Base-by-base conservation (phyloP, 1,140 invertebrate genomes). In the Diorhabda carinulata region DNA sequence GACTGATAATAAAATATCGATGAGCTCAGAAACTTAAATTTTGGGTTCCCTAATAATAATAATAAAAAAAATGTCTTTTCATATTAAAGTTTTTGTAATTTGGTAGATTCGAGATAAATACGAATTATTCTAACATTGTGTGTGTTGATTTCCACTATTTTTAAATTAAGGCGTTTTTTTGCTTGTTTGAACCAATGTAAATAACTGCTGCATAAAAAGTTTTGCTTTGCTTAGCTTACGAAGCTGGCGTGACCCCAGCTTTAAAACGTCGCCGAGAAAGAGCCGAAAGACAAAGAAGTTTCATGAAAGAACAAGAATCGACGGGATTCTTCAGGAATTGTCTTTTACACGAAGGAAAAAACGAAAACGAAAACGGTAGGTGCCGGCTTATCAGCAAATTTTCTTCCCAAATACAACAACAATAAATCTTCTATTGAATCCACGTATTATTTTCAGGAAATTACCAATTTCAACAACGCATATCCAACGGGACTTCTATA, bases 281-380 rank as follows among this genome's bases (percentile, higher is more conserved):
- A 67, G 90, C 91, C 4, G 90, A 93, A 79, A 84, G 92, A 73
- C 92, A 95, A 79, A 86, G 90, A 70, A 90, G 88, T 75, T 91
- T 93, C 79, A 88, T 93, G 73, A 88, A 88, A 78, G 92, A 94
- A 77, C 87, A 90, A 79, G 88, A 90, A 81, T 86, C 85, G 61
- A 84, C 83, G 58, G 86, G 86, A 63, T 72, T 81, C 43, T 71
- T 80, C 43, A 67, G 75, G 64, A 71, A 70, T 47, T 67, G 45
- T 25, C 52, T 63, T 5, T 64, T 65, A 64, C 42, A 74, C 67
- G 82, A 84, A 76, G 83, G 80, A 79, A 84, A 73, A 72, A 84
- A 79, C 70, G 82, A 81, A 78, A 81, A 75, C 73, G 82, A 83
- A 74, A 84, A 83, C 61, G 77, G 74, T 79, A 72, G 67, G 76